Percentiles rank a stretch among this genome's conserved stretches.
phyloP scores from a whole-genome alignment of 2,888 invertebrate species.

The Dryadula phaetusa region DNA sequence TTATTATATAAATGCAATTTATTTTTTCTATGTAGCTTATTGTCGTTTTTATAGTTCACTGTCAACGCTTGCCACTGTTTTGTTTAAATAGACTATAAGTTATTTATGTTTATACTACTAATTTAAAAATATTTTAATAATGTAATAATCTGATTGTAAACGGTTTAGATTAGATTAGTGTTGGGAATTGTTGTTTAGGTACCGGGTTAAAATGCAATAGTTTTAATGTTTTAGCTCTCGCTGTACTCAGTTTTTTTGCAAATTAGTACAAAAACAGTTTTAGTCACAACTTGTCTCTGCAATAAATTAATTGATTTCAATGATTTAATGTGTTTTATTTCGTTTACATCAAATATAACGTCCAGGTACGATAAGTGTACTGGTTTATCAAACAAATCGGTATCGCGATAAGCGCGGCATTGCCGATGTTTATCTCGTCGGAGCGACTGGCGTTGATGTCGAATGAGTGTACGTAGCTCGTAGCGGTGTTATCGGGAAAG shows the following conservation, averaged over 20 bases:
- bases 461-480: constrained; percentile 56
- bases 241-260: constrained; percentile 31
- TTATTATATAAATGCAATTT: constrained; percentile 15
- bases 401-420: constrained; percentile 61
- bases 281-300: constrained; percentile 33
- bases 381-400: constrained; percentile 67
- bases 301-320: constrained; percentile 38
- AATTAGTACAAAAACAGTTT: constrained; percentile 39
- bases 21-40: constrained; percentile 18
- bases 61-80: constrained; percentile 32
- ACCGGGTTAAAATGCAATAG: constrained; percentile 27
- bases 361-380: constrained; percentile 42
- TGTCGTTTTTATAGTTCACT: constrained; percentile 12
- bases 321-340: constrained; percentile 31
- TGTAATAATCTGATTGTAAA: not conserved
- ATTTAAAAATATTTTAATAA: constrained; percentile 8
- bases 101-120: not conserved
- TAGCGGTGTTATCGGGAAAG: constrained; percentile 76
- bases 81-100: not conserved
- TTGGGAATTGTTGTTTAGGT: constrained; percentile 15
- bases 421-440: constrained; percentile 52
- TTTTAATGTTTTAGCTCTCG: constrained; percentile 18
- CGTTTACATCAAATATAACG: constrained; percentile 5
- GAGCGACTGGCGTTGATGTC: constrained; percentile 59
- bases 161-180: constrained; percentile 8